phyloP scores from a whole-genome alignment of 1,140 invertebrate species.

The Vollenhovia emeryi region DNA sequence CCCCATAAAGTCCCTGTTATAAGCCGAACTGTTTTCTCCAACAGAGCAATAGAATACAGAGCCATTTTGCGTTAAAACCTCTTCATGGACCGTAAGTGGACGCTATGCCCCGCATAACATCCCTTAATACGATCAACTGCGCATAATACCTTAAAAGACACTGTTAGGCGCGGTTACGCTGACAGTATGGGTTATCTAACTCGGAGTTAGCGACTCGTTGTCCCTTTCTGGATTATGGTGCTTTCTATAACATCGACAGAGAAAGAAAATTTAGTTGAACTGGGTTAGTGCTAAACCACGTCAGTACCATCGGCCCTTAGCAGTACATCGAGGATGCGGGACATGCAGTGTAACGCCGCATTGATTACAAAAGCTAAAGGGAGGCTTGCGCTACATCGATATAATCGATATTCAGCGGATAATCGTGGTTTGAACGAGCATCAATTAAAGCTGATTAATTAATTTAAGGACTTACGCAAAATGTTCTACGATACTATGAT shows the following conservation, averaged over 20 bases:
- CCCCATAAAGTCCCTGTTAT: neutral
- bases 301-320: constrained; percentile 38
- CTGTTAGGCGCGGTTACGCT: constrained; percentile 36
- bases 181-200: constrained; percentile 21
- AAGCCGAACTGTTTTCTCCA: neutral
- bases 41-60: constrained; percentile 2
- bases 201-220: constrained; percentile 36
- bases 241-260: constrained; percentile 32
- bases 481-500: neutral
- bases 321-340: constrained; percentile 34
- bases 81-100: constrained; percentile 14
- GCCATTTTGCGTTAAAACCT: constrained; percentile 16
- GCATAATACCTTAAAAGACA: constrained; percentile 44
- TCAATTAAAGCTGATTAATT: constrained; percentile 35
- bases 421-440: constrained; percentile 32
- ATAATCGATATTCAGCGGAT: constrained; percentile 50
- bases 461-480: neutral
- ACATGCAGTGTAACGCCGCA: constrained; percentile 49
- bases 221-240: constrained; percentile 38
- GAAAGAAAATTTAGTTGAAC: constrained; percentile 59
- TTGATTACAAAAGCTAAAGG: constrained; percentile 55
- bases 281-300: constrained; percentile 48
- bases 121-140: constrained; percentile 43
- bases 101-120: constrained; percentile 9
- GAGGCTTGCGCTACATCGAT: constrained; percentile 46